These are phyloP conservation scores for Geotrupes spiniger DNA, from an alignment of 2,888 invertebrate genomes.

Conservation along the genomic window DNA sequence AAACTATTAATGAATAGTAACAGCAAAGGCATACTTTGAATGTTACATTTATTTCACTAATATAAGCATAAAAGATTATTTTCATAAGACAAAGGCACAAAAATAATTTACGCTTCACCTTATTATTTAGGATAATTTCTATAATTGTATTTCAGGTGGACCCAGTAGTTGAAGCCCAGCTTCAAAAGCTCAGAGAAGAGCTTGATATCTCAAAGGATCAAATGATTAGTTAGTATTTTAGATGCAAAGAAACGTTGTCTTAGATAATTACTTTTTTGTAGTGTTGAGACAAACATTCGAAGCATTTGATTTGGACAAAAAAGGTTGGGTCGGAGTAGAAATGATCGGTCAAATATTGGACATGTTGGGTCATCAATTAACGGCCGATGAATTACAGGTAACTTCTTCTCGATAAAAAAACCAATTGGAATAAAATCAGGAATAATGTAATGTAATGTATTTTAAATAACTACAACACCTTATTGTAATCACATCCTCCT, in stretches of 20 bases:
- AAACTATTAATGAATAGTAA: too few relatives aligned
- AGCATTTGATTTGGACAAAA: slow-evolving; percentile 86
- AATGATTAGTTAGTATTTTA: slow-evolving; percentile 40
- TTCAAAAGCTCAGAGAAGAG: slow-evolving; percentile 6
- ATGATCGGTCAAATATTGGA: slow-evolving; percentile 85
- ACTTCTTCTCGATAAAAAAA: slow-evolving; percentile 16
- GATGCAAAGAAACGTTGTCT: background rate
- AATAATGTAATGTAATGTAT: too few relatives aligned
- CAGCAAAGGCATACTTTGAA: too few relatives aligned
- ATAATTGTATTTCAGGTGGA: too few relatives aligned
- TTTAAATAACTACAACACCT: background rate
- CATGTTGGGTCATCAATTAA: slow-evolving; percentile 86
- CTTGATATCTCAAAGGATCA: slow-evolving; percentile 40
- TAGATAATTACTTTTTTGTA: slow-evolving; percentile 42
- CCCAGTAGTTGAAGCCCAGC: background rate
- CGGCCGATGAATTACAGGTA: slow-evolving; percentile 69
- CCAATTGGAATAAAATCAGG: background rate
- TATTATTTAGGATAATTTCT: too few relatives aligned
- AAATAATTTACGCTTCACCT: too few relatives aligned
- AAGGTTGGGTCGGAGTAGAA: slow-evolving; percentile 75
- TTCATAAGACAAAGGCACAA: too few relatives aligned
- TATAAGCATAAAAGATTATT: too few relatives aligned
- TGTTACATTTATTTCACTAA: too few relatives aligned
- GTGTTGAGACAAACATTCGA: slow-evolving; percentile 89
- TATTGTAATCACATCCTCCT: background rate